These are phyloP conservation scores for Trichopoda pennipes DNA, from an alignment of 2,888 invertebrate species.

Conservation along the genomic window DNA sequence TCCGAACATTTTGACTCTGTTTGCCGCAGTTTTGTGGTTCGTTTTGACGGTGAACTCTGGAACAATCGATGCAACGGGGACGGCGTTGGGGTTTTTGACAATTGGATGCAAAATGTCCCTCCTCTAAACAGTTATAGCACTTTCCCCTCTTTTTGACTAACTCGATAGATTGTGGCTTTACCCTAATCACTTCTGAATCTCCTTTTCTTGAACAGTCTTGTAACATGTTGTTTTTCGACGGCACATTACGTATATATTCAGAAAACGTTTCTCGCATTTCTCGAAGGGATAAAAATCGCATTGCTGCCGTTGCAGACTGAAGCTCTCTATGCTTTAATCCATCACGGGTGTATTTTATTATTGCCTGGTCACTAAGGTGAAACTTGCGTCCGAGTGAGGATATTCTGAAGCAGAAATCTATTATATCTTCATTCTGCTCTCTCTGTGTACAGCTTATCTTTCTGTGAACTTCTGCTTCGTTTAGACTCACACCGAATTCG, in stretches of 20 bases:
- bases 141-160: no score
- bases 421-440: no score
- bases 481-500: slow-evolving; percentile 32
- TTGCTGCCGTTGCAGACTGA: slow-evolving; percentile 23
- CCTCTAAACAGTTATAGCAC: no score
- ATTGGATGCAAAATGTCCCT: slow-evolving; percentile 42
- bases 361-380: no score
- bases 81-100: slow-evolving; percentile 51
- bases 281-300: slow-evolving; percentile 24
- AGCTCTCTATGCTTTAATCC: slow-evolving; percentile 17
- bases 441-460: not conserved
- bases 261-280: not conserved
- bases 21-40: not conserved
- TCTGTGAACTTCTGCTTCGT: not conserved
- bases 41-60: slow-evolving; percentile 40
- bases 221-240: no score
- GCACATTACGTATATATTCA: no score
- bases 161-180: no score
- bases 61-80: slow-evolving; percentile 39
- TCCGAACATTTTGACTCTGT: not conserved
- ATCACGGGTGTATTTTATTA: no score
- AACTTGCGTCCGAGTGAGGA: no score
- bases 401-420: no score
- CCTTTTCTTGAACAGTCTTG: no score
- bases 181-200: no score